phyloP scores from a whole-genome alignment of 2,888 invertebrate genomes.

The Spialia ferax region DNA sequence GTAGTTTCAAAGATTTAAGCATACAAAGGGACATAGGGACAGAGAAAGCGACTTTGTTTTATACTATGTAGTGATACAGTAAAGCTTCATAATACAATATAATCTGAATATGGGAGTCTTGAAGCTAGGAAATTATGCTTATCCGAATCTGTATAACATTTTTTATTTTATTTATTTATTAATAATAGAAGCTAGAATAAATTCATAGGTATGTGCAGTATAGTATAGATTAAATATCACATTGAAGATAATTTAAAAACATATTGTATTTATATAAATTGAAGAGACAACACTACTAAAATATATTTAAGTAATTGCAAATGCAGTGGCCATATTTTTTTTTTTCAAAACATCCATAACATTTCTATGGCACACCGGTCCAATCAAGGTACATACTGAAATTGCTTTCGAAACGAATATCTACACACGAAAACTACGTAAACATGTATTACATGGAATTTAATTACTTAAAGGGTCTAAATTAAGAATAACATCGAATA shows the following conservation, averaged over 20 bases:
- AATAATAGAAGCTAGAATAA: not conserved
- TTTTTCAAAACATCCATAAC: conserved; percentile 18
- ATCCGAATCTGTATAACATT: not conserved
- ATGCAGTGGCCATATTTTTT: conserved; percentile 31
- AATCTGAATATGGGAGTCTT: not conserved
- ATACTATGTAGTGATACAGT: too few relatives aligned
- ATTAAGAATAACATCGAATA: conserved; percentile 31
- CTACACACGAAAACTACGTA: conserved; percentile 28
- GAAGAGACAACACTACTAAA: not conserved
- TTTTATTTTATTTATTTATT: not conserved
- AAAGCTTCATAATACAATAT: conserved; percentile 2
- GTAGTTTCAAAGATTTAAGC: too few relatives aligned
- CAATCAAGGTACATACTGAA: conserved; percentile 23
- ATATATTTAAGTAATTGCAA: conserved; percentile 6
- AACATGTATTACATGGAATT: conserved; percentile 28
- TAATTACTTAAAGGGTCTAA: conserved; percentile 27
- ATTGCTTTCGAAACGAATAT: conserved; percentile 18
- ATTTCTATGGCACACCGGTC: conserved; percentile 32
- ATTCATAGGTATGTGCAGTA: conserved; percentile 6
- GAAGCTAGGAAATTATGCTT: not conserved
- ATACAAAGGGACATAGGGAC: too few relatives aligned
- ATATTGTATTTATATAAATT: not conserved
- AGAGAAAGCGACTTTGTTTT: too few relatives aligned
- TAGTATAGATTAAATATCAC: conserved; percentile 2
- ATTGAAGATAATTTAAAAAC: not conserved